A percentile compares a stretch with the other conserved stretches of the same genome.
phyloP scores from a whole-genome alignment of 2,888 invertebrate species.

The Philhelius pedissequus region DNA sequence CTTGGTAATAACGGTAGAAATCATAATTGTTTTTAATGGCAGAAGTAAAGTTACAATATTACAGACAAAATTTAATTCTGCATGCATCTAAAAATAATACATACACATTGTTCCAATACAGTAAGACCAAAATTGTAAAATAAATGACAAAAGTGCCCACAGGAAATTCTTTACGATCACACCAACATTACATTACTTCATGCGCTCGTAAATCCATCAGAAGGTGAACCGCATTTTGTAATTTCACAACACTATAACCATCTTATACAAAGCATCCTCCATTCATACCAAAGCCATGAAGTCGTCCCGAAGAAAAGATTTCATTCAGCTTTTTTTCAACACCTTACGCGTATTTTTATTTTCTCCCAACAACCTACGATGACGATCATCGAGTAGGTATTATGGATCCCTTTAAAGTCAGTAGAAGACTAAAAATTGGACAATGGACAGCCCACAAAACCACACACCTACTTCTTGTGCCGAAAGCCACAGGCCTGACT shows the following conservation, averaged over 20 bases:
- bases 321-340: slow-evolving; percentile 58
- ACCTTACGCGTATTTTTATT: slow-evolving; percentile 49
- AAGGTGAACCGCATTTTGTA: slow-evolving; percentile 61
- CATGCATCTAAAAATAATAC: too few species aligned
- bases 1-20: too few species aligned
- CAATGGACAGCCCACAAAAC: slow-evolving; percentile 66
- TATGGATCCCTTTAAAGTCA: not conserved
- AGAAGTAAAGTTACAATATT: too few species aligned
- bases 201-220: slow-evolving; percentile 65
- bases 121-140: slow-evolving; percentile 16
- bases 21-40: too few species aligned
- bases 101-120: not conserved
- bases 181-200: slow-evolving; percentile 30
- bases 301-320: slow-evolving; percentile 18
- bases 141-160: slow-evolving; percentile 54
- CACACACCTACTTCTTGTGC: slow-evolving; percentile 49
- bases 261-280: not conserved
- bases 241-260: slow-evolving; percentile 39
- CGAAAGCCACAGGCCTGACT: not conserved
- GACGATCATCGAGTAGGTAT: not conserved
- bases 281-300: slow-evolving; percentile 27
- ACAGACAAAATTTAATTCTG: too few species aligned
- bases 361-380: slow-evolving; percentile 24
- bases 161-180: slow-evolving; percentile 49
- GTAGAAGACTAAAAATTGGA: slow-evolving; percentile 33